Conservation (phyloP, 37 sponge, comb jelly and placozoan genomes). For the Bolinopsis microptera region DNA sequence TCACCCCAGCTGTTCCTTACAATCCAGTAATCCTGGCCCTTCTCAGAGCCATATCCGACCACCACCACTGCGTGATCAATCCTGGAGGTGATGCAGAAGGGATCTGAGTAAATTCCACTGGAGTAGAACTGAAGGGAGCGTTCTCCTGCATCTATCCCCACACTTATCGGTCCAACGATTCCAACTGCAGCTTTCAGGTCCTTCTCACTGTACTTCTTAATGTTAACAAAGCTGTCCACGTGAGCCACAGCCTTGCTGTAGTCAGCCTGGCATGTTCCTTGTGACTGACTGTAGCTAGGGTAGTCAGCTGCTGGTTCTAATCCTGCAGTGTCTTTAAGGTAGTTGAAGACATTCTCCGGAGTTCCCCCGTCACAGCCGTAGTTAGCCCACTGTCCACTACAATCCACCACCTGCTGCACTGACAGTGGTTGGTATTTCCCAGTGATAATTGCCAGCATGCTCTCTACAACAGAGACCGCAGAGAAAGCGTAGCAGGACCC, state of each 20-base stretch:
- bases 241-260: neutral
- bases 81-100: neutral
- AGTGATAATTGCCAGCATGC: neutral
- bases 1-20: neutral
- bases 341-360: neutral
- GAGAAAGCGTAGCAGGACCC: constrained; percentile 15
- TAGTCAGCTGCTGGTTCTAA: neutral
- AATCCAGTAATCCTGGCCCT: constrained; percentile 14
- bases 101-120: constrained; percentile 4
- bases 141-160: neutral
- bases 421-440: neutral
- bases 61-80: constrained; percentile 13
- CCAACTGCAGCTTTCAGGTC: constrained; percentile 11
- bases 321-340: neutral
- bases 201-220: neutral
- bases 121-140: neutral
- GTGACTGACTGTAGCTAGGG: neutral
- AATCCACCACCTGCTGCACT: constrained; percentile 14
- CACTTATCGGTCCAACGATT: constrained; percentile 1
- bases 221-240: neutral
- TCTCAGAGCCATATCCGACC: constrained; percentile 21
- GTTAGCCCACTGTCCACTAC: neutral
- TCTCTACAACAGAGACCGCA: neutral
- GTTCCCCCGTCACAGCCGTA: constrained; percentile 11
- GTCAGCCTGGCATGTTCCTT: neutral